A percentile compares a stretch with the other conserved stretches of the same genome.
Evolutionary conservation across 2,113 vertebrate genomes (phyloP).

Genomic region (Isichthys henryi): DNA sequence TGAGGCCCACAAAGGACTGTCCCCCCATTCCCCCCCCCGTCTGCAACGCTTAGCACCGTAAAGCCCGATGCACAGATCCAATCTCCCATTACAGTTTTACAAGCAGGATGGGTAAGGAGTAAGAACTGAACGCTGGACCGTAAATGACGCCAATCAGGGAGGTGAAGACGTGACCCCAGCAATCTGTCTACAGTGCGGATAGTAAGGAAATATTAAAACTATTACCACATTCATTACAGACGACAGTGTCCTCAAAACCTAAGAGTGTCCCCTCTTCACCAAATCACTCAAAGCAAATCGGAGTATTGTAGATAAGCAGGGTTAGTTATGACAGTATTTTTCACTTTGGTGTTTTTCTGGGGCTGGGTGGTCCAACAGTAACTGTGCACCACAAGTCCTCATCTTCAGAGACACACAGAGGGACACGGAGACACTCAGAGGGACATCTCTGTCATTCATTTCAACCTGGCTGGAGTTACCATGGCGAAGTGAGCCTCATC

Average conservation of each 20-base stretch:
- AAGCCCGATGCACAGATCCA: not conserved
- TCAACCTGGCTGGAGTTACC: not conserved
- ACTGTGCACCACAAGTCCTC: not conserved
- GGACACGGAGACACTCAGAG: not conserved
- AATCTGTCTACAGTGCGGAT: slow-evolving; percentile 1
- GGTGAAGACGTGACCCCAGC: not conserved
- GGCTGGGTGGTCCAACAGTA: no score
- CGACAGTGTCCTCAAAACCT: not conserved
- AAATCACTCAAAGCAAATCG: not conserved
- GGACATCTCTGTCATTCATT: not conserved
- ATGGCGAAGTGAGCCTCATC: not conserved
- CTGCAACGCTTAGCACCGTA: not conserved
- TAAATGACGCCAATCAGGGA: not conserved
- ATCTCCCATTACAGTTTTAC: not conserved
- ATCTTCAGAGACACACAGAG: not conserved
- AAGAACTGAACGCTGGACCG: not conserved
- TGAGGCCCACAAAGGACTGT: not conserved
- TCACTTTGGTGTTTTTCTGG: no score
- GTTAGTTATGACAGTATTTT: not conserved
- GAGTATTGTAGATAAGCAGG: not conserved
- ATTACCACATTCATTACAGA: not conserved
- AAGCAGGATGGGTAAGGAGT: not conserved
- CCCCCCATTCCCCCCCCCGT: not conserved
- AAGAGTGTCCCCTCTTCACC: not conserved
- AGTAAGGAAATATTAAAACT: not conserved